phyloP scores from a whole-genome alignment of 2,888 invertebrate species.

The Crioceris asparagi region DNA sequence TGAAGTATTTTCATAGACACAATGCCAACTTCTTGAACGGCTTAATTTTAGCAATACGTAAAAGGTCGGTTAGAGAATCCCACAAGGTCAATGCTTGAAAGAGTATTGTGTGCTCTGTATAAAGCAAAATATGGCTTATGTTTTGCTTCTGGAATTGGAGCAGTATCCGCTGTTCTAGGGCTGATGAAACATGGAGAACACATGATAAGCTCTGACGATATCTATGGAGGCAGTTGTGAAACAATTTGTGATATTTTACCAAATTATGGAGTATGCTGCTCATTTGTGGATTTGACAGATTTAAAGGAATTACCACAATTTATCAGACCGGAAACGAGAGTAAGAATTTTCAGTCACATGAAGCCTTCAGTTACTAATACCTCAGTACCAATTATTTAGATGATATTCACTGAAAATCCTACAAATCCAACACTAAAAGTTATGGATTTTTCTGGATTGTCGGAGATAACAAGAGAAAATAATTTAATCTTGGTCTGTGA shows the following conservation, averaged over 20 bases:
- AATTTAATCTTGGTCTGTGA: slow-evolving; percentile 72
- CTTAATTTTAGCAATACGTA: slow-evolving; percentile 64
- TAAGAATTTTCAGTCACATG: background rate
- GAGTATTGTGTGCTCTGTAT: slow-evolving; percentile 81
- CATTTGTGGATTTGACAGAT: slow-evolving; percentile 23
- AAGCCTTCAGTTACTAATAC: slow-evolving; percentile 1
- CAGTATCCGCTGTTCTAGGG: slow-evolving; percentile 62
- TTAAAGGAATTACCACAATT: background rate
- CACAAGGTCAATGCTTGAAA: slow-evolving; percentile 75
- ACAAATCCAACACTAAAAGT: slow-evolving; percentile 88
- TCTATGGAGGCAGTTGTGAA: slow-evolving; percentile 88
- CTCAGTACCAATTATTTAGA: too few species aligned
- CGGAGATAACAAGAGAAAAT: slow-evolving; percentile 48
- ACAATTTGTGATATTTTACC: slow-evolving; percentile 41
- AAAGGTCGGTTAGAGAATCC: slow-evolving; percentile 94
- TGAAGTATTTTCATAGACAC: too few species aligned
- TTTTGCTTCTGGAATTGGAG: slow-evolving; percentile 85
- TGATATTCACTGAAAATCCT: slow-evolving; percentile 91
- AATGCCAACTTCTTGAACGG: too few species aligned
- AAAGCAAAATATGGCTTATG: slow-evolving; percentile 70
- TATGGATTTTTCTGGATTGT: slow-evolving; percentile 68
- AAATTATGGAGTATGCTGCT: slow-evolving; percentile 59
- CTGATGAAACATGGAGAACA: slow-evolving; percentile 79
- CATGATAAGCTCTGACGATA: slow-evolving; percentile 77
- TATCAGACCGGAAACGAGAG: slow-evolving; percentile 7